Percentiles rank a stretch among this genome's conserved stretches.
Evolutionary conservation across 30 jellyfish, hydroid and myxozoan genomes (phyloP).

Genomic region (Mastigias papua): DNA sequence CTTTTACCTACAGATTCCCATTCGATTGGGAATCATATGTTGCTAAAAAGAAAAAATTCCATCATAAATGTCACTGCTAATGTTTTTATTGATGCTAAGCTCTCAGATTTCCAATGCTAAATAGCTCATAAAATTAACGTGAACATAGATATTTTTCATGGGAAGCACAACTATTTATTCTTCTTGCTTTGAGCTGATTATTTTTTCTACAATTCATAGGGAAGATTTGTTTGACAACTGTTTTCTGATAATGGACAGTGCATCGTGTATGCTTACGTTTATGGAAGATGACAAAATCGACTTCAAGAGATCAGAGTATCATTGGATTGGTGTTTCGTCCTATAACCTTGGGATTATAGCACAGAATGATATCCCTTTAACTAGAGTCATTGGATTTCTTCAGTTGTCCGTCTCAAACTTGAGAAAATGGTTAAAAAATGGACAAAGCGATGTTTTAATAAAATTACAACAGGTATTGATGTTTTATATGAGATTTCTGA

Average conservation of each 20-base stretch:
- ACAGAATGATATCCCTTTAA: constrained; percentile 10
- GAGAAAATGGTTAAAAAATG: constrained; percentile 33
- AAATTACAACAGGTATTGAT: constrained; percentile 38
- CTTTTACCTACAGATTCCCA: too few species aligned
- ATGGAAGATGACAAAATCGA: constrained; percentile 8
- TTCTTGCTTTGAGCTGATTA: not conserved
- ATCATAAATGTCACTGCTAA: too few species aligned
- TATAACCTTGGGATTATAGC: constrained; percentile 51
- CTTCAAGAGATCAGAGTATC: constrained; percentile 21
- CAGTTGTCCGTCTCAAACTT: not conserved
- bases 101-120: too few species aligned
- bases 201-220: not conserved
- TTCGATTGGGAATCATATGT: too few species aligned
- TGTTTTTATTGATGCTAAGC: too few species aligned
- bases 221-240: constrained; percentile 21
- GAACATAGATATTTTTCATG: too few species aligned
- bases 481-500: not conserved
- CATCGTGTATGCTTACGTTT: not conserved
- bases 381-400: not conserved
- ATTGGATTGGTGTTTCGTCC: constrained; percentile 58
- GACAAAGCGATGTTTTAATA: constrained; percentile 5
- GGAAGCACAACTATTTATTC: too few species aligned
- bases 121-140: too few species aligned
- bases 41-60: too few species aligned
- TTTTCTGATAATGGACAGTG: constrained; percentile 21